A percentile compares a stretch with the other conserved stretches of the same genome.
phyloP scores from a whole-genome alignment of 2,888 invertebrate genomes.

The Vandiemenella viatica region DNA sequence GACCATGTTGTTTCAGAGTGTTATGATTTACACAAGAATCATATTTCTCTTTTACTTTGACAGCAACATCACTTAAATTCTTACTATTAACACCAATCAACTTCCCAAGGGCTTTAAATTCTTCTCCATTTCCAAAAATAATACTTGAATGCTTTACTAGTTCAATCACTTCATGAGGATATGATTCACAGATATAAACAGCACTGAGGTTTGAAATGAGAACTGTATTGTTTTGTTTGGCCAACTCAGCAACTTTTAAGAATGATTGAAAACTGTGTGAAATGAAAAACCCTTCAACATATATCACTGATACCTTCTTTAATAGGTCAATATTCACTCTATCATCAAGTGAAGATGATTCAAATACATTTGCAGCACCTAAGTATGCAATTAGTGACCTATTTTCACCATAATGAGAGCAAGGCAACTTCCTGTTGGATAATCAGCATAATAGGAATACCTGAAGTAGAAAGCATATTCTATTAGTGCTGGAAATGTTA shows the following conservation, averaged over 20 bases:
- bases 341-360: constrained; percentile 24
- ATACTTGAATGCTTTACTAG: constrained; percentile 33
- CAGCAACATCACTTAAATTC: no score
- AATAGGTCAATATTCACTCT: constrained; percentile 20
- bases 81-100: no score
- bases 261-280: constrained; percentile 33
- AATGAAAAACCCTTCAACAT: constrained; percentile 43
- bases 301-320: constrained; percentile 26
- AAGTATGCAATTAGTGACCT: constrained; percentile 37
- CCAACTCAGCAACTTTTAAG: constrained; percentile 30
- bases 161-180: constrained; percentile 28
- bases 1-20: no score
- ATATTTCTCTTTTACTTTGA: no score
- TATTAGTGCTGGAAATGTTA: no score
- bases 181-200: constrained; percentile 31
- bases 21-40: no score
- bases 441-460: constrained; percentile 23
- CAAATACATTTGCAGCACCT: constrained; percentile 35
- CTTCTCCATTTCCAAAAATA: no score
- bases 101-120: no score
- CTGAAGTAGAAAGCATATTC: constrained; percentile 20
- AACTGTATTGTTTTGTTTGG: no score
- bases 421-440: constrained; percentile 35
- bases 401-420: constrained; percentile 31
- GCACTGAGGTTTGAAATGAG: no score